These are phyloP conservation scores for Heliconius sara DNA, from an alignment of 2,888 invertebrate genomes.

Conservation along the genomic window DNA sequence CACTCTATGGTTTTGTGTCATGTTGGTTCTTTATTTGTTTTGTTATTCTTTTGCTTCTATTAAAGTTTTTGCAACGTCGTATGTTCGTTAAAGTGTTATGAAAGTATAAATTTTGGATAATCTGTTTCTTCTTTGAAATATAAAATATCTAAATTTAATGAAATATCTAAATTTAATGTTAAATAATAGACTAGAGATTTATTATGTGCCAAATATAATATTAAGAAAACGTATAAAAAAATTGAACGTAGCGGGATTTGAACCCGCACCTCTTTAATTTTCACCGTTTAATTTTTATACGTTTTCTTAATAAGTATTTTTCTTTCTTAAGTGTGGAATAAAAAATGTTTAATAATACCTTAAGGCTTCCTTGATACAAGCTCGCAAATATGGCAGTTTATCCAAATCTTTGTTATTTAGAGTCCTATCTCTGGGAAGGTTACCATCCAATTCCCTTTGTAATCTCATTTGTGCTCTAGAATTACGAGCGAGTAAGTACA, in stretches of 20 bases:
- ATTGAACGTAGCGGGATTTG: no score
- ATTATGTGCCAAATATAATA: no score
- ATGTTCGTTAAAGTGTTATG: background rate
- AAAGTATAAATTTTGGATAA: no score
- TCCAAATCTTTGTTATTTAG: constrained; percentile 86
- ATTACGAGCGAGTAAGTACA: constrained; percentile 90
- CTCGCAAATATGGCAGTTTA: constrained; percentile 87
- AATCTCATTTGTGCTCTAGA: constrained; percentile 86
- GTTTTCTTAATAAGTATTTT: no score
- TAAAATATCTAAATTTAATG: background rate
- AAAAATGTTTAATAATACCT: constrained; percentile 71
- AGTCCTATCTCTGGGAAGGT: constrained; percentile 81
- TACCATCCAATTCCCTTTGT: constrained; percentile 84
- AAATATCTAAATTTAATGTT: background rate
- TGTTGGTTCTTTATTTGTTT: background rate
- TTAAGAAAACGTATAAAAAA: no score
- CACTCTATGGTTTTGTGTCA: background rate
- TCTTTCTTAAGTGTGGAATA: no score
- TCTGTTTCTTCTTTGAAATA: background rate
- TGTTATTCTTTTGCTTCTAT: background rate
- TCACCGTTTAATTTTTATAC: no score
- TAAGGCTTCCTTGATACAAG: constrained; percentile 91
- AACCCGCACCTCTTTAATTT: no score
- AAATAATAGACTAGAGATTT: background rate
- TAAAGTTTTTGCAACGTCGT: background rate